Evolutionary conservation across 1,140 invertebrate genomes (phyloP).

Genomic region (Drosophila orosa): DNA sequence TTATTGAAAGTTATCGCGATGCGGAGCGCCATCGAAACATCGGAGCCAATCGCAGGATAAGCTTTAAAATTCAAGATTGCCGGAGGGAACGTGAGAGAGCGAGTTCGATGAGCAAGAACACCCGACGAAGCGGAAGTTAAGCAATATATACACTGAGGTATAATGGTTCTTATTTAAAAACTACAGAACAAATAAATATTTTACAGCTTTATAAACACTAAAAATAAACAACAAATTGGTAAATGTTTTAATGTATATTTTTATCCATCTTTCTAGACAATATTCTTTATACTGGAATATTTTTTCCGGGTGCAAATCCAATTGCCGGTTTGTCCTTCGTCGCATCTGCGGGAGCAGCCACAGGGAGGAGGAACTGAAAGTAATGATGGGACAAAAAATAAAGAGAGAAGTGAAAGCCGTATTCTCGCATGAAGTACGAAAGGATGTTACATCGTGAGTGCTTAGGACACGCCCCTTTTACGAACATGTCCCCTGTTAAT

Average conservation of each 20-base stretch:
- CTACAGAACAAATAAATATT: not conserved
- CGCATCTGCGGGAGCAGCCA: slow-evolving; percentile 15
- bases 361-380: slow-evolving; percentile 15
- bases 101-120: not conserved
- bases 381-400: slow-evolving; percentile 34
- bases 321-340: slow-evolving; percentile 36
- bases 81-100: slow-evolving; percentile 8
- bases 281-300: not conserved
- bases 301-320: slow-evolving; percentile 29
- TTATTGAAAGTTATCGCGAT: slow-evolving; percentile 57
- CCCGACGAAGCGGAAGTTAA: slow-evolving; percentile 6
- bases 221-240: not conserved
- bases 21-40: slow-evolving; percentile 12
- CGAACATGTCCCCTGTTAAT: slow-evolving; percentile 51
- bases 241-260: not conserved
- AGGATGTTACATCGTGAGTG: slow-evolving; percentile 51
- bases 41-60: slow-evolving; percentile 52
- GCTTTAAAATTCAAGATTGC: slow-evolving; percentile 35
- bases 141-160: slow-evolving; percentile 17
- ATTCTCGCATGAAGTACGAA: slow-evolving; percentile 25
- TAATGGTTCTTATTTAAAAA: not conserved
- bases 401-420: slow-evolving; percentile 1
- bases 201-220: not conserved
- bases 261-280: not conserved
- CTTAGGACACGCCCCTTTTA: slow-evolving; percentile 37